These are phyloP conservation scores for Bolinopsis microptera DNA, from an alignment of 37 sponge, comb jelly and placozoan species.

Conservation along the genomic window DNA sequence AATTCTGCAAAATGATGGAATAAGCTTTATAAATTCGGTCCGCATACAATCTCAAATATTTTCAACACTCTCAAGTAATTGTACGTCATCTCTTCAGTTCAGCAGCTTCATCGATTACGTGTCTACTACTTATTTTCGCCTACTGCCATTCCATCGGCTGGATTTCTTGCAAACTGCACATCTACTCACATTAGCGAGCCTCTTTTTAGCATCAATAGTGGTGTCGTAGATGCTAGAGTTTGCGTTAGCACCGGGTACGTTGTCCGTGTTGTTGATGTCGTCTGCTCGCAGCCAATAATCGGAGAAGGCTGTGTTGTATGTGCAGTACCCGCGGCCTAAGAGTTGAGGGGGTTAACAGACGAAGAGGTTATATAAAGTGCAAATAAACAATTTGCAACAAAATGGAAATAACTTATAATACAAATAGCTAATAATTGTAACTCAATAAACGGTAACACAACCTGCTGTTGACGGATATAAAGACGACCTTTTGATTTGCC, in stretches of 20 bases:
- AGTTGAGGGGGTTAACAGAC: not conserved
- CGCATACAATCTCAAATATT: not conserved
- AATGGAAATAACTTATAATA: too few species aligned
- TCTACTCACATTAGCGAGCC: not conserved
- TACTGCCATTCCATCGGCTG: not conserved
- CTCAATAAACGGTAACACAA: too few species aligned
- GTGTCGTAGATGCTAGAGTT: not conserved
- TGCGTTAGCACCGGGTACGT: too few species aligned
- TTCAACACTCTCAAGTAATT: not conserved
- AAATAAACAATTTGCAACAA: not conserved
- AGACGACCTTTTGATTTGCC: too few species aligned
- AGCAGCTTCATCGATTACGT: too few species aligned
- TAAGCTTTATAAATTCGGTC: not conserved
- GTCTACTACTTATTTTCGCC: not conserved
- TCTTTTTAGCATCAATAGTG: not conserved
- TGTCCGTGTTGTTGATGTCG: not conserved
- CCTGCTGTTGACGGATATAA: too few species aligned
- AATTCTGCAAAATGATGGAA: not conserved
- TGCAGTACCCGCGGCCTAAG: constrained; percentile 35
- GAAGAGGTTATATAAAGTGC: not conserved
- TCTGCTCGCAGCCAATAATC: constrained; percentile 16
- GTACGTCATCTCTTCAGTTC: too few species aligned
- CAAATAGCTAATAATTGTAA: too few species aligned
- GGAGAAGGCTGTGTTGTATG: constrained; percentile 37
- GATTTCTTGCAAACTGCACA: constrained; percentile 28